Conservation (phyloP, 2,797 vertebrate species). For the Cynopterus sphinx region DNA sequence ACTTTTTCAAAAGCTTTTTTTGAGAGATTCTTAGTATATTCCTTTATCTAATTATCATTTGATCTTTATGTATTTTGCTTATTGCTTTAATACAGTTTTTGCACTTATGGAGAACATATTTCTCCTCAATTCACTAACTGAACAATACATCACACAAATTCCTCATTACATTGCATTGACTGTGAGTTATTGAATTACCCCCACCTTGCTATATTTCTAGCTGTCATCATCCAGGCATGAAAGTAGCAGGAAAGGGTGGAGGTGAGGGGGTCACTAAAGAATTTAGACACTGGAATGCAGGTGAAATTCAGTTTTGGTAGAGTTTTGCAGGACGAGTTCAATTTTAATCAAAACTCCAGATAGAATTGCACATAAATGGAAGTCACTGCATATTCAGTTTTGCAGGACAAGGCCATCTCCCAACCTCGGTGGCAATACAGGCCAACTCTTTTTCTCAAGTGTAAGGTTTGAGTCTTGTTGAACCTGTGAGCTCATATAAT, state of each 20-base stretch:
- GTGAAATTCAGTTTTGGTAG: background rate
- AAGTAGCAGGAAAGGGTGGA: background rate
- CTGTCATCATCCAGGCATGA: background rate
- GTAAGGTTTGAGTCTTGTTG: background rate
- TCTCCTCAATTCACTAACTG: background rate
- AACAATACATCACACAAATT: background rate
- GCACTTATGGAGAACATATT: background rate
- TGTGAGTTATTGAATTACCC: background rate
- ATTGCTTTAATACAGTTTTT: background rate
- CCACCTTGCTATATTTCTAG: background rate
- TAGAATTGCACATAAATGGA: background rate
- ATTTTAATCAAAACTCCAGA: background rate
- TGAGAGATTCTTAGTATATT: background rate
- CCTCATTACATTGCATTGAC: rapidly evolving
- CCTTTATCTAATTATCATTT: background rate
- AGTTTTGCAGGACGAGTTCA: background rate
- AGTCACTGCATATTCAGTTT: background rate
- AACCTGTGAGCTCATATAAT: background rate
- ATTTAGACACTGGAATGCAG: background rate
- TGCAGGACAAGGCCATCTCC: background rate
- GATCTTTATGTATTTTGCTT: background rate
- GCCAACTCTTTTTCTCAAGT: background rate
- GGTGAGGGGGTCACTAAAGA: background rate
- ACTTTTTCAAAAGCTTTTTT: background rate
- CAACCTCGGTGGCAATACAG: rapidly evolving